Evolutionary conservation across 2,888 invertebrate genomes (phyloP), one percentile per base, ranked within the genome.

Genomic region (Agriopis marginaria): DNA sequence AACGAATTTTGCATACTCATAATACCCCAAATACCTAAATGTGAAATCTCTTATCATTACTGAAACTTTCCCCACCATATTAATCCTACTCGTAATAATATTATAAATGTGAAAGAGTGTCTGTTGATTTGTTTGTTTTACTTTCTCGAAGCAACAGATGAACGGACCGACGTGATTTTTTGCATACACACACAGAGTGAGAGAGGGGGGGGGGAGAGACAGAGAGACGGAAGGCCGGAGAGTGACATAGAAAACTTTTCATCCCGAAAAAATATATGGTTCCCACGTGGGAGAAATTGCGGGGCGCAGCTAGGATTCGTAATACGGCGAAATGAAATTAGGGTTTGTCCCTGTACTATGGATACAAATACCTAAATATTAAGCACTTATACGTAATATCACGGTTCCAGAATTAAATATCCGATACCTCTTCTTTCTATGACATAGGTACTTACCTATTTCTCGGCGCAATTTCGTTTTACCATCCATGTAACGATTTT

Each of bases 341-440:
- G 11, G 32, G 5, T 12, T 1, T 14, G 5, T 42, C 32, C 32
- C 10, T 44, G 14, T 11, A 14, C 42, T 44, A 17, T 58, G 12
- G 1, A 42, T 42, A 42, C 55, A 42, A 14, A 56, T 42, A 14
- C 10, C 42, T 9, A 45, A 23, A n/a, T 45, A 32, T 45, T 45
- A 32, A 45, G 12, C 32, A 58, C 58, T 32, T 45, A 63, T 11
- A 56, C 14, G 17, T 56, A 63, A 53, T 68, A 66, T 56, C 45
- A 64, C 47, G 55, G 59, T n/a, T 61, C 54, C 68, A 23, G 12
- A 45, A 47, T 45, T 12, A 74, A 82, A 80, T 77, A 77, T 77
- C 75, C 76, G 75, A 68, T 65, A 59, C 65, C 53, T 60, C 51
- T 74, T 68, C 63, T 72, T 66, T 72, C 73, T 73, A 72, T 77